Conservation (phyloP, 2,797 vertebrate species). For the Poeciliopsis gracilis region DNA sequence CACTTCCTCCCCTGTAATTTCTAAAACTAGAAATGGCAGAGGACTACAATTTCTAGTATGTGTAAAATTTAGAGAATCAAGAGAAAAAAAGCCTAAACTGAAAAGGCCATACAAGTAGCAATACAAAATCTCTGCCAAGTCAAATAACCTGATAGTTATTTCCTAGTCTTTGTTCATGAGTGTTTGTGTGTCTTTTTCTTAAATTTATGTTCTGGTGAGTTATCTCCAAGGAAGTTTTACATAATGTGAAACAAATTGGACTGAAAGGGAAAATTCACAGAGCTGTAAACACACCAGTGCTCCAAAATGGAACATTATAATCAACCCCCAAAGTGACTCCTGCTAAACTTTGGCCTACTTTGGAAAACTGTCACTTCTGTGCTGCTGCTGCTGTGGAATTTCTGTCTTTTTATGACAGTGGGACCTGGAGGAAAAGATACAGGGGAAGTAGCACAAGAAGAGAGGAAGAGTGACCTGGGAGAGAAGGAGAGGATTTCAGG, state of each 20-base stretch:
- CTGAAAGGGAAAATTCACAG: slow-evolving; percentile 54
- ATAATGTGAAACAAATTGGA: slow-evolving; percentile 68
- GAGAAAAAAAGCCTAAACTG: neutral
- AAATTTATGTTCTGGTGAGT: slow-evolving; percentile 28
- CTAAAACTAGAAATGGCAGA: no score
- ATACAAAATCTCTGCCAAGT: slow-evolving; percentile 25
- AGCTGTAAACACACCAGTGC: slow-evolving; percentile 44
- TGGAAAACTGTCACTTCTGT: slow-evolving; percentile 58
- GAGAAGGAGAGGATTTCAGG: slow-evolving; percentile 67
- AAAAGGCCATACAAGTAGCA: slow-evolving; percentile 15
- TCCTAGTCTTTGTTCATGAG: slow-evolving; percentile 29
- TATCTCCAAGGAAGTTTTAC: slow-evolving; percentile 52
- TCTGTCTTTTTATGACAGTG: slow-evolving; percentile 60
- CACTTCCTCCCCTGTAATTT: no score
- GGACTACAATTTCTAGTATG: no score
- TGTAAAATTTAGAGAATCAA: no score
- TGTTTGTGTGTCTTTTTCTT: slow-evolving; percentile 33
- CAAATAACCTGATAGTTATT: slow-evolving; percentile 30
- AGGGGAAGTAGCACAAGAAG: slow-evolving; percentile 39
- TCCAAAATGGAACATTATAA: slow-evolving; percentile 52
- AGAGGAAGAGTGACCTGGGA: slow-evolving; percentile 66
- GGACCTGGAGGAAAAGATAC: slow-evolving; percentile 67
- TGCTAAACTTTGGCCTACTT: slow-evolving; percentile 69
- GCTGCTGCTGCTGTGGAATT: slow-evolving; percentile 26
- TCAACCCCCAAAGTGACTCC: slow-evolving; percentile 59